Percentiles rank a stretch among this genome's conserved stretches.
phyloP scores from a whole-genome alignment of 2,888 invertebrate species.

The Archips xylosteana region DNA sequence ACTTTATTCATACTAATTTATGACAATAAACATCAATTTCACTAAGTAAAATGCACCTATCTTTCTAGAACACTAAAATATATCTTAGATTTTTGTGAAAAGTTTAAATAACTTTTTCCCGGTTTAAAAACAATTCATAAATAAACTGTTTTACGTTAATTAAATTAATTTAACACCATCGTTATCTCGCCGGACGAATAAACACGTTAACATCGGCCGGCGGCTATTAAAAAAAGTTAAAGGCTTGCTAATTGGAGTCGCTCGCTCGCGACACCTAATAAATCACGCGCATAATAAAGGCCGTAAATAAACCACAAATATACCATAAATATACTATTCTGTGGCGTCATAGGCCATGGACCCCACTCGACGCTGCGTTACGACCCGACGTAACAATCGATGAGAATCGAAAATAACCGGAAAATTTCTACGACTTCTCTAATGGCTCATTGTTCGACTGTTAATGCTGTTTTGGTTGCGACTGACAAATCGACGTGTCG shows the following conservation, averaged over 20 bases:
- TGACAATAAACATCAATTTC: slow-evolving; percentile 79
- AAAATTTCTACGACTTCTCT: slow-evolving; percentile 83
- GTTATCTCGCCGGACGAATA: slow-evolving; percentile 21
- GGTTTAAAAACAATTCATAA: not conserved
- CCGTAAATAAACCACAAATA: slow-evolving; percentile 76
- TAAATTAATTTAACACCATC: slow-evolving; percentile 17
- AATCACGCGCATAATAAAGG: slow-evolving; percentile 77
- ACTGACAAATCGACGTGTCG: slow-evolving; percentile 66
- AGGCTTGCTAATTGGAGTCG: slow-evolving; percentile 71
- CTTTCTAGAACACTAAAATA: slow-evolving; percentile 49
- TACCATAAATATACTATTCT: slow-evolving; percentile 72
- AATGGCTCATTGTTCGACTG: slow-evolving; percentile 81
- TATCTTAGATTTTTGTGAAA: not conserved
- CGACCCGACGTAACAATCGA: slow-evolving; percentile 76
- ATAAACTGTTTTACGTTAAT: slow-evolving; percentile 10
- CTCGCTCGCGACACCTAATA: slow-evolving; percentile 66
- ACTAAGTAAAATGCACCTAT: slow-evolving; percentile 53
- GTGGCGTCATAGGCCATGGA: slow-evolving; percentile 76
- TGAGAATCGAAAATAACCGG: slow-evolving; percentile 84
- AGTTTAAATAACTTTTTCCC: not conserved
- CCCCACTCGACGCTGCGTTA: slow-evolving; percentile 78
- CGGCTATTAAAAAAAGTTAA: slow-evolving; percentile 66
- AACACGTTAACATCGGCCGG: slow-evolving; percentile 3
- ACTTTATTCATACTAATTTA: slow-evolving; percentile 81
- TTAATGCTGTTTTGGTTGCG: slow-evolving; percentile 63